A percentile compares a stretch with the other conserved stretches of the same genome.
Conservation (phyloP, 2,888 invertebrate genomes). For the Aspidiotus destructor region DNA sequence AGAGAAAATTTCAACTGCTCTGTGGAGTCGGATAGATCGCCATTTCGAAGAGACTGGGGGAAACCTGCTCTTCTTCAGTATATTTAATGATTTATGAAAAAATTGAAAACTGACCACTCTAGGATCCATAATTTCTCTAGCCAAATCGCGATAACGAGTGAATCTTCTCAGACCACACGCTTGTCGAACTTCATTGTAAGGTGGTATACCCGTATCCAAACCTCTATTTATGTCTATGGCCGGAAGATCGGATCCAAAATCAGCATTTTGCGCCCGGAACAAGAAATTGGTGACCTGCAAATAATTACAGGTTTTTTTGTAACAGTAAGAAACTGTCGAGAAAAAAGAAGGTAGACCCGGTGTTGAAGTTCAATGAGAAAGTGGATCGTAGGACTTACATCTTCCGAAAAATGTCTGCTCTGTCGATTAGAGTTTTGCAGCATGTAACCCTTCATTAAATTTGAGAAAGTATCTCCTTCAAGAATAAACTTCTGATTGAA, state of each 20-base stretch:
- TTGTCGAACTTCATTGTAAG: constrained; percentile 65
- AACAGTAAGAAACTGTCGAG: neutral
- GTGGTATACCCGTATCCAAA: constrained; percentile 73
- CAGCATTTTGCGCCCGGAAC: constrained; percentile 55
- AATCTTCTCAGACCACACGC: constrained; percentile 65
- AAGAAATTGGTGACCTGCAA: constrained; percentile 55
- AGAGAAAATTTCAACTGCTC: no score
- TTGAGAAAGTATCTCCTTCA: neutral
- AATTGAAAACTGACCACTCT: neutral
- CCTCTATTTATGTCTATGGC: constrained; percentile 77
- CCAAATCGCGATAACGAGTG: constrained; percentile 56
- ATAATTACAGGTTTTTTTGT: neutral
- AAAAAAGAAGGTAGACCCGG: neutral
- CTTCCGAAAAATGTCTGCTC: neutral
- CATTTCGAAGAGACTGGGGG: no score
- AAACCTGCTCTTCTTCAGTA: no score
- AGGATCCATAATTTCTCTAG: constrained; percentile 1
- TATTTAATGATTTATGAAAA: no score
- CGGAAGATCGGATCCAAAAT: constrained; percentile 68
- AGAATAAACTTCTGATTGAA: neutral
- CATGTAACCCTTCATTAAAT: neutral
- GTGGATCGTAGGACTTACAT: neutral
- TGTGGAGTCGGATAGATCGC: no score
- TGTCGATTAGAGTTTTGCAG: neutral
- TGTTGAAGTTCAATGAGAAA: neutral